phyloP scores from a whole-genome alignment of 2,888 invertebrate genomes.

The Ochropacha duplaris region DNA sequence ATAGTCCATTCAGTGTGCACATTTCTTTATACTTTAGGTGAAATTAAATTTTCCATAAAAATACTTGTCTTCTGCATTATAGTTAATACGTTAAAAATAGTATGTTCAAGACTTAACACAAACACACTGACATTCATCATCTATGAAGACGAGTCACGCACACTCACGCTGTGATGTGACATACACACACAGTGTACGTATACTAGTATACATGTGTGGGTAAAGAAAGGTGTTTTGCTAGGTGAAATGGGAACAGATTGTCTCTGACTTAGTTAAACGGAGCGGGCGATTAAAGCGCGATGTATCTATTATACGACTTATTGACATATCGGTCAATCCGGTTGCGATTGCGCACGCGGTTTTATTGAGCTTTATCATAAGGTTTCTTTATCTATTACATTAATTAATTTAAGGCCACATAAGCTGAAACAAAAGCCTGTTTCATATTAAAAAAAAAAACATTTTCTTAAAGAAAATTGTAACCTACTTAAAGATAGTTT shows the following conservation, averaged over 20 bases:
- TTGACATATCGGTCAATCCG: background rate
- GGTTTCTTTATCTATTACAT: background rate
- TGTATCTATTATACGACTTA: constrained; percentile 24
- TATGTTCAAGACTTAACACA: constrained; percentile 8
- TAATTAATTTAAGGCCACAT: no score
- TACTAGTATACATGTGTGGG: constrained; percentile 51
- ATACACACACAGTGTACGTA: constrained; percentile 32
- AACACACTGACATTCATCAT: constrained; percentile 12
- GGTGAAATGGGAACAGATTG: constrained; percentile 76
- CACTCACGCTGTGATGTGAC: constrained; percentile 12
- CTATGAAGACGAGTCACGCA: constrained; percentile 18
- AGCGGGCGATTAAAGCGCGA: constrained; percentile 49
- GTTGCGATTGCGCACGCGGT: background rate
- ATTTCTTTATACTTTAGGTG: no score
- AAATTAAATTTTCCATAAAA: no score
- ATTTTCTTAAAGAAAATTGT: no score
- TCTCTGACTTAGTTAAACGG: constrained; percentile 50
- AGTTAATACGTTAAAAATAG: no score
- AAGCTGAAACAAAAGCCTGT: no score
- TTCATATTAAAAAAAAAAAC: no score
- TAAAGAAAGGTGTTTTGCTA: constrained; percentile 80
- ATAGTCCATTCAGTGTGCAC: no score
- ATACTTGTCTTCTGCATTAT: no score
- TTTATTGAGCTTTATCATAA: background rate
- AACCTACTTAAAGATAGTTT: no score